phyloP scores from a whole-genome alignment of 92 coral and sea anemone genomes.

The Palythoa heliodiscus region DNA sequence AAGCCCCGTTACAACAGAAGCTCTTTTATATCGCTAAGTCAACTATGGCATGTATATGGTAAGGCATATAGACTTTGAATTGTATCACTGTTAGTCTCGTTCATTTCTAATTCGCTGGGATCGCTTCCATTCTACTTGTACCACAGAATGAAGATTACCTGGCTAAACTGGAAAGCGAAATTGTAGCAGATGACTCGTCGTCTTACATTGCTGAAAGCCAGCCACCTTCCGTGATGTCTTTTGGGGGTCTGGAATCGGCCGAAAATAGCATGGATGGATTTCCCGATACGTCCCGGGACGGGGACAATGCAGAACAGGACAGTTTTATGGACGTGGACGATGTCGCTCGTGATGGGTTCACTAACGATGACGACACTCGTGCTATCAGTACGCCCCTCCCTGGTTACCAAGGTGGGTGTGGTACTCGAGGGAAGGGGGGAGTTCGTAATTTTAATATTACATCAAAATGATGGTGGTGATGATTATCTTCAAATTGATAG shows the following conservation, averaged over 20 bases:
- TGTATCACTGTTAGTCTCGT: not conserved
- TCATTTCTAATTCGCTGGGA: not conserved
- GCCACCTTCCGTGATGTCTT: slow-evolving; percentile 86
- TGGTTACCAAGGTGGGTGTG: slow-evolving; percentile 30
- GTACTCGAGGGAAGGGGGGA: not conserved
- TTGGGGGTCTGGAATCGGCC: slow-evolving; percentile 76
- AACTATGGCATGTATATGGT: too few species aligned
- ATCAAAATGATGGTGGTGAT: not conserved
- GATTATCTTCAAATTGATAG: not conserved
- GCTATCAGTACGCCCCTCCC: slow-evolving; percentile 34
- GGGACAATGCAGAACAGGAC: slow-evolving; percentile 76
- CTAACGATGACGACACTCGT: slow-evolving; percentile 13
- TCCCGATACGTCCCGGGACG: slow-evolving; percentile 73
- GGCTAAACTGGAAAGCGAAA: slow-evolving; percentile 81
- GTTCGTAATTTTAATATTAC: not conserved
- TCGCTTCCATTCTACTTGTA: not conserved
- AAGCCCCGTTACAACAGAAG: too few species aligned
- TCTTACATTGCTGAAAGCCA: slow-evolving; percentile 91
- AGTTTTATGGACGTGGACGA: slow-evolving; percentile 79
- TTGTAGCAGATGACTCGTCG: slow-evolving; percentile 86
- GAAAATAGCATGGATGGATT: slow-evolving; percentile 98
- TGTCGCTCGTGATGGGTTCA: slow-evolving; percentile 33
- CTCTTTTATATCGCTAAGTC: too few species aligned
- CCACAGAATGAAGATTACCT: slow-evolving; percentile 86
- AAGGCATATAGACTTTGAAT: not conserved